phyloP scores from a whole-genome alignment of 1,140 invertebrate genomes.

The Alviniconcha marisindica region DNA sequence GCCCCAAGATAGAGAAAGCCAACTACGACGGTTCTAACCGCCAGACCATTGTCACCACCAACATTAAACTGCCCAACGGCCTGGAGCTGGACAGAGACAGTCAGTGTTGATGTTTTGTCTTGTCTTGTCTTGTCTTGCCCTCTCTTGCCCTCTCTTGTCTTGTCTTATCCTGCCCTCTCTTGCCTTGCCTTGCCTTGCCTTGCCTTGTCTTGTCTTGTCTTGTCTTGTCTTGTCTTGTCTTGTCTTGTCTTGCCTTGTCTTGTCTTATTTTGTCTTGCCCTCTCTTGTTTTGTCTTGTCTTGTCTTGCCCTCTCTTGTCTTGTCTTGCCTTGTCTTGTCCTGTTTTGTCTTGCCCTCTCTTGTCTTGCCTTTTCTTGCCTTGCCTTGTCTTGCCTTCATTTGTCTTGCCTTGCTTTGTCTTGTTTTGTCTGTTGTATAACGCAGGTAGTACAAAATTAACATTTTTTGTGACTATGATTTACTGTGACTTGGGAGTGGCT shows the following conservation, averaged over 20 bases:
- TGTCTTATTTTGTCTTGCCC: constrained; percentile 31
- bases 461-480: too few relatives aligned
- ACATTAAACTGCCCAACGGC: constrained; percentile 81
- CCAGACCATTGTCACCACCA: constrained; percentile 76
- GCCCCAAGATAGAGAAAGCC: constrained; percentile 75
- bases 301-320: not conserved
- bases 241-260: constrained; percentile 37
- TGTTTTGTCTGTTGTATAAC: constrained; percentile 31
- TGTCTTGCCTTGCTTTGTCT: constrained; percentile 34
- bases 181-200: constrained; percentile 32
- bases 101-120: constrained; percentile 37
- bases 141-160: constrained; percentile 11
- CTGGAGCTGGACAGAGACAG: constrained; percentile 79
- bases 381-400: constrained; percentile 26
- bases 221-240: constrained; percentile 28
- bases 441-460: too few relatives aligned
- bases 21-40: constrained; percentile 75
- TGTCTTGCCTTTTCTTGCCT: constrained; percentile 22
- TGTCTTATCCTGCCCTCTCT: constrained; percentile 27
- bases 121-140: constrained; percentile 26
- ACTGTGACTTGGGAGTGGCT: too few relatives aligned
- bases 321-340: constrained; percentile 20
- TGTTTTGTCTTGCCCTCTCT: constrained; percentile 11
- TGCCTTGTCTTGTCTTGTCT: constrained; percentile 39
- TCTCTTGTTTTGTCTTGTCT: not conserved